phyloP scores from a whole-genome alignment of 2,797 vertebrate species.

The Botia kubotai region DNA sequence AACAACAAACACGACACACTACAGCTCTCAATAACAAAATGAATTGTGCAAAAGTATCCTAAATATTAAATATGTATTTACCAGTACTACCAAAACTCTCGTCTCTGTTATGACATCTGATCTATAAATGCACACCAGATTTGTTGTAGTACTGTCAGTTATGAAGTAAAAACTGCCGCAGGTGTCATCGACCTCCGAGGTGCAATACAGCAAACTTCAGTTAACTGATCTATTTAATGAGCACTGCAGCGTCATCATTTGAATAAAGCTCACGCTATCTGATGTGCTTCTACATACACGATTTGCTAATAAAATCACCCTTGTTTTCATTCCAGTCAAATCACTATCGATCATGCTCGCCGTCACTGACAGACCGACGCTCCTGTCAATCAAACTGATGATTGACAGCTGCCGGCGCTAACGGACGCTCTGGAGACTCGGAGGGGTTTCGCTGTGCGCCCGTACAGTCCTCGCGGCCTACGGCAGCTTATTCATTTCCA shows the following conservation, averaged over 20 bases:
- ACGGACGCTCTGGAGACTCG: constrained; percentile 2
- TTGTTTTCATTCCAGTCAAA: background rate
- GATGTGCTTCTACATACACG: background rate
- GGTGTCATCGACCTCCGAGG: background rate
- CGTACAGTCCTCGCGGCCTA: constrained; percentile 9
- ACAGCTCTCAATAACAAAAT: too few relatives aligned
- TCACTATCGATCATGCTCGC: background rate
- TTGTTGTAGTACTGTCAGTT: too few relatives aligned
- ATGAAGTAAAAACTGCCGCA: too few relatives aligned
- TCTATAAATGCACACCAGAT: too few relatives aligned
- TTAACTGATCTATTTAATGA: background rate
- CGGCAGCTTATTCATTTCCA: constrained; percentile 30
- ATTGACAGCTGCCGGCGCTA: constrained; percentile 12
- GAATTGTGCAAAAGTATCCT: too few relatives aligned
- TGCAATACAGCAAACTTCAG: background rate
- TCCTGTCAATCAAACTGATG: constrained; percentile 2
- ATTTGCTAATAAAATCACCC: background rate
- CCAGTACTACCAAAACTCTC: too few relatives aligned
- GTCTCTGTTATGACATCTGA: too few relatives aligned
- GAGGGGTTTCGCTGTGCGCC: constrained; percentile 13
- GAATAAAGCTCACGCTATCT: background rate
- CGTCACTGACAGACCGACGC: background rate
- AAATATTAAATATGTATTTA: too few relatives aligned
- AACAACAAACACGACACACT: too few relatives aligned
- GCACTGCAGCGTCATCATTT: background rate